Conservation (phyloP, 2,888 invertebrate genomes). For the Molanna angustata region DNA sequence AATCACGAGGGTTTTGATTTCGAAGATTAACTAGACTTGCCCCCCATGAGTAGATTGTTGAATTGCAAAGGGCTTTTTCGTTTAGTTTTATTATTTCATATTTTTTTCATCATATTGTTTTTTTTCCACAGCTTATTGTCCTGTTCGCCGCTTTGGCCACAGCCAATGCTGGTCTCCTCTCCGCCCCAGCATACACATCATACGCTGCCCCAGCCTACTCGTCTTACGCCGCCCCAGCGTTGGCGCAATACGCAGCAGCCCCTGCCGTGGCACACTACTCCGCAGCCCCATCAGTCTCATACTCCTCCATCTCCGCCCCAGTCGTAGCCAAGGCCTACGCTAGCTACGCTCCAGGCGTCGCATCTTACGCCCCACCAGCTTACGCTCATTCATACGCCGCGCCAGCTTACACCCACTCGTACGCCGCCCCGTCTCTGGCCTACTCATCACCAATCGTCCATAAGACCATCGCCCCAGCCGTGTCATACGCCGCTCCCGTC, state of each 20-base stretch:
- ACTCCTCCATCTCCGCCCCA: conserved; percentile 33
- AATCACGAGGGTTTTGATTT: too few relatives aligned
- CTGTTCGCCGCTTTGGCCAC: conserved; percentile 30
- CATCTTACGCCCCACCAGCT: conserved; percentile 30
- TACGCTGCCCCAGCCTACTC: conserved; percentile 32
- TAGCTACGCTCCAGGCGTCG: conserved; percentile 31
- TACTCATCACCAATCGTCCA: too few relatives aligned
- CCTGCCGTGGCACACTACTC: conserved; percentile 35
- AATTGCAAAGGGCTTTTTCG: too few relatives aligned
- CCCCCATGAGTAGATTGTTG: too few relatives aligned
- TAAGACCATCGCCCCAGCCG: conserved; percentile 37
- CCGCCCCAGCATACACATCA: conserved; percentile 36
- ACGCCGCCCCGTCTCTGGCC: conserved; percentile 32
- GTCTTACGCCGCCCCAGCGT: conserved; percentile 25
- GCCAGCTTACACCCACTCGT: conserved; percentile 31
- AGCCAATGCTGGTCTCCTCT: conserved; percentile 31
- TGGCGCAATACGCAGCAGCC: conserved; percentile 25
- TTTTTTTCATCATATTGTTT: neutral
- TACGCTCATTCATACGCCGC: conserved; percentile 36
- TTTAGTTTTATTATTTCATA: too few relatives aligned
- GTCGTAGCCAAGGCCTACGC: conserved; percentile 36
- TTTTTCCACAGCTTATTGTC: conserved; percentile 27
- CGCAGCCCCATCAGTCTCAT: conserved; percentile 37
- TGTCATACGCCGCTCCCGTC: conserved; percentile 34
- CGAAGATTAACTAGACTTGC: too few relatives aligned